phyloP scores from a whole-genome alignment of 2,888 invertebrate species.

The Meiosimyza decipiens region DNA sequence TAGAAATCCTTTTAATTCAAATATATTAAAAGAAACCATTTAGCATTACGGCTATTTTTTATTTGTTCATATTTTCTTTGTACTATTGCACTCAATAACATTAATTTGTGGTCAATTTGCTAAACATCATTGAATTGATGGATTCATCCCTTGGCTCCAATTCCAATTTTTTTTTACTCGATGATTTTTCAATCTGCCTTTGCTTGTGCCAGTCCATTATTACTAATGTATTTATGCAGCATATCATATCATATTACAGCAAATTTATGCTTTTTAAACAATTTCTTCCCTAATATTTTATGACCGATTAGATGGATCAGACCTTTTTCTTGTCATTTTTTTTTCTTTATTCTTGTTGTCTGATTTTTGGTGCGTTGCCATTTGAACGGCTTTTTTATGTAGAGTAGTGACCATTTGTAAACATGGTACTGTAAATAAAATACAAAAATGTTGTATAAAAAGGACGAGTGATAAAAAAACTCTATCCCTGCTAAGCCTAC shows the following conservation, averaged over 20 bases:
- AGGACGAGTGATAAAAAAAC: neutral
- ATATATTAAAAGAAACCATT: too few relatives aligned
- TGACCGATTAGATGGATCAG: conserved; percentile 24
- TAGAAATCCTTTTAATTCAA: too few relatives aligned
- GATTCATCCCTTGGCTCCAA: neutral
- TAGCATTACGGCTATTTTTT: too few relatives aligned
- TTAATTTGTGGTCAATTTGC: conserved; percentile 24
- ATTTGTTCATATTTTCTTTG: too few relatives aligned
- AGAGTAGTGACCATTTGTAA: conserved; percentile 8
- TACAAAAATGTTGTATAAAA: conserved; percentile 1
- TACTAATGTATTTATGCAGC: conserved; percentile 25
- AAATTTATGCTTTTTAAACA: conserved; percentile 19
- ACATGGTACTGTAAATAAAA: conserved; percentile 7
- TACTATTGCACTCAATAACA: conserved; percentile 19
- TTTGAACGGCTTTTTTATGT: too few relatives aligned
- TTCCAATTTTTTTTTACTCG: neutral
- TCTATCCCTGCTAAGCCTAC: neutral
- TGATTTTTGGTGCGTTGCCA: neutral
- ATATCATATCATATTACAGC: conserved; percentile 18
- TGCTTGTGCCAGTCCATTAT: neutral
- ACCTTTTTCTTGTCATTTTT: conserved; percentile 13
- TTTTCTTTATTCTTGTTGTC: neutral
- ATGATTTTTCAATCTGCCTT: neutral
- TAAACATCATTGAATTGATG: conserved; percentile 8
- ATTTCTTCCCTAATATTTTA: conserved; percentile 8